Conservation (phyloP, 2,888 invertebrate species). For the Stenurella melanura region DNA sequence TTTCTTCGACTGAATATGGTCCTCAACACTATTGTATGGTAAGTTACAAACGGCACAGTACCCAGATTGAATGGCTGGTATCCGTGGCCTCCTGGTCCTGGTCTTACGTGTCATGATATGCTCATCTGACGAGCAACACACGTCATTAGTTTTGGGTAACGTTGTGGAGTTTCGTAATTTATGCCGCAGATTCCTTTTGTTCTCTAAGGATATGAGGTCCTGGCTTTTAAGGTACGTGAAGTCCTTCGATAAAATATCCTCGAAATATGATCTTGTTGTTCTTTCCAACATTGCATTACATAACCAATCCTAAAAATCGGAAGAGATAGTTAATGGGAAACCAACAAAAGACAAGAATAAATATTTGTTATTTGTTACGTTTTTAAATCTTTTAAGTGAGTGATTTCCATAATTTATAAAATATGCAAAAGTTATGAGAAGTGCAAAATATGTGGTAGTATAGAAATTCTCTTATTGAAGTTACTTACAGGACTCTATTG, state of each 20-base stretch:
- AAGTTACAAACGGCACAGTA: conserved; percentile 89
- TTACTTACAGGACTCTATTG: conserved; percentile 36
- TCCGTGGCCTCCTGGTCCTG: conserved; percentile 63
- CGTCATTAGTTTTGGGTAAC: conserved; percentile 41
- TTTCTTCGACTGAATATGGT: conserved; percentile 84
- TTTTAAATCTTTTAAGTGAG: too few species aligned
- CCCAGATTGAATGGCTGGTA: conserved; percentile 74
- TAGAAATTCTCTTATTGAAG: not conserved
- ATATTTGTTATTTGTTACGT: too few species aligned
- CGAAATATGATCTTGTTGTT: conserved; percentile 55
- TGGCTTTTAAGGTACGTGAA: conserved; percentile 41
- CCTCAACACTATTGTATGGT: conserved; percentile 82
- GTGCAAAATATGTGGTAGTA: not conserved
- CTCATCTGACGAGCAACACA: conserved; percentile 55
- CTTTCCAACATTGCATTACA: conserved; percentile 63
- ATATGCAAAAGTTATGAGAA: not conserved
- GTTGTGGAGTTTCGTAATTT: conserved; percentile 12
- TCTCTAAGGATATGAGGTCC: conserved; percentile 36
- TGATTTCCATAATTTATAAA: not conserved
- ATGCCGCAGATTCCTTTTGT: conserved; percentile 30
- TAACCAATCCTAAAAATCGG: conserved; percentile 46
- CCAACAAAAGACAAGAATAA: too few species aligned
- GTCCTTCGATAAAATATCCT: conserved; percentile 55
- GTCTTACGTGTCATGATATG: conserved; percentile 68
- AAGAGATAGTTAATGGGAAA: not conserved